A percentile compares a stretch with the other conserved stretches of the same genome.
These are phyloP conservation scores for Paracentrotus lividus DNA, from an alignment of 53 echinoderm and acorn worm genomes.

Conservation along the genomic window DNA sequence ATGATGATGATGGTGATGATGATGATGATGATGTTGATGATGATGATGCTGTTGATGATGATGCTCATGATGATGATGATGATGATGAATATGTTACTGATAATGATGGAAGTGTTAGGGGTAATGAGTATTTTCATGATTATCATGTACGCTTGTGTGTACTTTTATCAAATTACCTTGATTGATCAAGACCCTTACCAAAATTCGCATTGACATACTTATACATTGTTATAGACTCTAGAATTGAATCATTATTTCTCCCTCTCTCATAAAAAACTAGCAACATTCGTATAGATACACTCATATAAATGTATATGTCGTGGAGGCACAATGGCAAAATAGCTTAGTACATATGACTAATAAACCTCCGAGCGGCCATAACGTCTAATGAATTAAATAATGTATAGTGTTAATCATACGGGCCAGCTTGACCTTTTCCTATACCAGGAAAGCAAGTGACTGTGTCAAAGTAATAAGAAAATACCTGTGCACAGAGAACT, in stretches of 20 bases:
- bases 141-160: neutral
- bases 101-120: neutral
- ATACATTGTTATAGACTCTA: too few species aligned
- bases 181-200: too few species aligned
- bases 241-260: too few species aligned
- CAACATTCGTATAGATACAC: neutral
- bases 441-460: neutral
- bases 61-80: constrained; percentile 45
- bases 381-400: constrained; percentile 35
- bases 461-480: too few species aligned
- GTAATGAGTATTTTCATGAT: neutral
- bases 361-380: neutral
- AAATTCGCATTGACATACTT: too few species aligned
- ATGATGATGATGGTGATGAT: neutral
- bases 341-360: constrained; percentile 20
- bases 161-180: too few species aligned
- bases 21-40: constrained; percentile 1
- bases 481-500: too few species aligned
- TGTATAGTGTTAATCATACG: constrained; percentile 45
- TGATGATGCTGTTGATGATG: constrained; percentile 54
- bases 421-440: constrained; percentile 26
- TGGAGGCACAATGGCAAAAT: neutral
- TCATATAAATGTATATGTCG: neutral
- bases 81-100: neutral
- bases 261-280: too few species aligned